Evolutionary conservation across 1,140 invertebrate genomes (phyloP).

Genomic region (Notospermus geniculatus): DNA sequence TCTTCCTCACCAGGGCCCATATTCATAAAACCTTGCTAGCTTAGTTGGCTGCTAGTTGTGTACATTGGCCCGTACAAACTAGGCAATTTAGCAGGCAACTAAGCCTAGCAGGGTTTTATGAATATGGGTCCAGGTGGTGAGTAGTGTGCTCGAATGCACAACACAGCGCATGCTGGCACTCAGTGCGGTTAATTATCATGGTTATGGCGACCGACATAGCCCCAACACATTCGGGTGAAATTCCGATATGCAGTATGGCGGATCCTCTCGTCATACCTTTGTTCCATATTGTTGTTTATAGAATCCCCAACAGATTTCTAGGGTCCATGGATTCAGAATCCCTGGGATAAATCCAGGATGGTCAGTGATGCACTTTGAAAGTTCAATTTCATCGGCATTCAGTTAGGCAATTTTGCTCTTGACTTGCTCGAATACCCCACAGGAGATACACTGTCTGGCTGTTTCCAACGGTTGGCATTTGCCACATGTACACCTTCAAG

Average conservation of each 20-base stretch:
- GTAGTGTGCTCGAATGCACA: neutral
- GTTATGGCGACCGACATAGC: neutral
- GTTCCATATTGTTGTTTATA: neutral
- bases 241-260: neutral
- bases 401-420: no score
- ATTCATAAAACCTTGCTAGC: no score
- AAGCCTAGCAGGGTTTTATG: no score
- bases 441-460: neutral
- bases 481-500: neutral
- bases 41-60: no score
- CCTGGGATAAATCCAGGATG: neutral
- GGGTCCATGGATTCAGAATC: neutral
- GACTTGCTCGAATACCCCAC: neutral
- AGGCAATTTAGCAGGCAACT: no score
- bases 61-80: no score
- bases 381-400: neutral
- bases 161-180: neutral
- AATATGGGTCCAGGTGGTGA: neutral
- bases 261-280: neutral
- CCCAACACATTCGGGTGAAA: neutral
- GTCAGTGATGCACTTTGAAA: neutral
- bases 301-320: neutral
- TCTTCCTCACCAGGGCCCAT: no score
- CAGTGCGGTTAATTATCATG: neutral
- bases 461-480: neutral